These are phyloP conservation scores for Octonoba sinensis DNA, from an alignment of 2,888 invertebrate genomes.

Conservation along the genomic window DNA sequence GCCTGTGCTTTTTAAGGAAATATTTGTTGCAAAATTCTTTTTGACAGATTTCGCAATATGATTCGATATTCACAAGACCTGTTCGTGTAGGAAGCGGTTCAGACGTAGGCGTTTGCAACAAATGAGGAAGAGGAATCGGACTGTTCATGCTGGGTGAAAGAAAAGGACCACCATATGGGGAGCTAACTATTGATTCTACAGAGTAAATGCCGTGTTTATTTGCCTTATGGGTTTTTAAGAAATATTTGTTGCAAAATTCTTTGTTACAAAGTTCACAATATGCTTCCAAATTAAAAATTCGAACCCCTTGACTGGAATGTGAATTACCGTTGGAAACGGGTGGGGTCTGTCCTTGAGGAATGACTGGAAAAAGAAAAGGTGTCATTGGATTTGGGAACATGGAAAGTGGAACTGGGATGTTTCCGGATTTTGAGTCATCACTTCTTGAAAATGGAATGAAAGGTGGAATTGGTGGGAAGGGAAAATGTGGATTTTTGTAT, in stretches of 20 bases:
- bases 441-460: conserved; percentile 64
- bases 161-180: conserved; percentile 64
- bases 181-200: conserved; percentile 70
- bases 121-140: conserved; percentile 64
- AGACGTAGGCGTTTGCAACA: conserved; percentile 51
- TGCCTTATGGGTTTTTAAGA: conserved; percentile 96
- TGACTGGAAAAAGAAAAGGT: conserved; percentile 66
- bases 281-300: conserved; percentile 96
- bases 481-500: conserved; percentile 61
- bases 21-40: conserved; percentile 77
- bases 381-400: conserved; percentile 67
- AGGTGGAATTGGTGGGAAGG: conserved; percentile 65
- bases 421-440: conserved; percentile 53
- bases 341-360: conserved; percentile 61
- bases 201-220: conserved; percentile 96
- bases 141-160: conserved; percentile 63
- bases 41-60: conserved; percentile 75
- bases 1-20: conserved; percentile 79
- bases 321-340: conserved; percentile 59
- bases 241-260: conserved; percentile 99
- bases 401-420: conserved; percentile 61
- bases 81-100: conserved; percentile 52
- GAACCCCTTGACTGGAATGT: conserved; percentile 65
- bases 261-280: conserved; percentile 98
- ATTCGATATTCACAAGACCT: conserved; percentile 61